Conservation (phyloP, 2,797 vertebrate genomes). For the Moxostoma hubbsi region DNA sequence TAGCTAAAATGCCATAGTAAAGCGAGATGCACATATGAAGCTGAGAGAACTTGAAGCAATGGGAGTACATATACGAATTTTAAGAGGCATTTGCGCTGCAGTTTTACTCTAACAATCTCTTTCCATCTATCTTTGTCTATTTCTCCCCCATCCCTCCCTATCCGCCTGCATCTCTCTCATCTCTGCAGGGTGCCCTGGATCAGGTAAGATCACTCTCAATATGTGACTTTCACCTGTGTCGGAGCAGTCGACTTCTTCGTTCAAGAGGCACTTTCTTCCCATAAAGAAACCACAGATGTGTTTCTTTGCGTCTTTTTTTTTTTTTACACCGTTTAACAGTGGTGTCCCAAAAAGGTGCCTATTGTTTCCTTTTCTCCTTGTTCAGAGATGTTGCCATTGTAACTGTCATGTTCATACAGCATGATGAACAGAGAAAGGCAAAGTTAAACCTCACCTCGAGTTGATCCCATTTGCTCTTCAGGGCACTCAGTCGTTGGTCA, state of each 20-base stretch:
- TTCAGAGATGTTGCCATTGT: constrained; percentile 18
- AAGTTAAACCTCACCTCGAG: constrained; percentile 80
- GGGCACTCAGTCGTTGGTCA: constrained; percentile 86
- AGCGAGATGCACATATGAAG: not conserved
- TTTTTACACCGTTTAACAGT: constrained; percentile 12
- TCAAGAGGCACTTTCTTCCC: constrained; percentile 15
- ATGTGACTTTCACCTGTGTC: constrained; percentile 43
- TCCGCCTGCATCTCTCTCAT: constrained; percentile 3
- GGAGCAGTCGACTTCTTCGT: constrained; percentile 11
- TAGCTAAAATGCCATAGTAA: constrained; percentile 1
- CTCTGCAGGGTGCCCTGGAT: constrained; percentile 14
- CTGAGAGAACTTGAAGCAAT: not conserved
- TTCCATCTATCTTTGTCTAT: constrained; percentile 9
- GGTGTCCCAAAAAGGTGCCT: constrained; percentile 7
- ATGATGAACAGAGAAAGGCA: constrained; percentile 18
- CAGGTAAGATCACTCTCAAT: constrained; percentile 22
- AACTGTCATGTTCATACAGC: constrained; percentile 20
- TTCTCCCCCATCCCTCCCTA: not conserved
- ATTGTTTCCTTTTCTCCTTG: not conserved
- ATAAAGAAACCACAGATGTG: constrained; percentile 33
- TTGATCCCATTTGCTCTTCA: constrained; percentile 92
- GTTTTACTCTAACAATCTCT: constrained; percentile 19
- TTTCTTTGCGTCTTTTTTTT: constrained; percentile 22
- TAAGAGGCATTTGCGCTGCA: not conserved
- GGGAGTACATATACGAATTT: not conserved